Conservation (phyloP, 2,113 vertebrate species). For the Pseudopodoces humilis region DNA sequence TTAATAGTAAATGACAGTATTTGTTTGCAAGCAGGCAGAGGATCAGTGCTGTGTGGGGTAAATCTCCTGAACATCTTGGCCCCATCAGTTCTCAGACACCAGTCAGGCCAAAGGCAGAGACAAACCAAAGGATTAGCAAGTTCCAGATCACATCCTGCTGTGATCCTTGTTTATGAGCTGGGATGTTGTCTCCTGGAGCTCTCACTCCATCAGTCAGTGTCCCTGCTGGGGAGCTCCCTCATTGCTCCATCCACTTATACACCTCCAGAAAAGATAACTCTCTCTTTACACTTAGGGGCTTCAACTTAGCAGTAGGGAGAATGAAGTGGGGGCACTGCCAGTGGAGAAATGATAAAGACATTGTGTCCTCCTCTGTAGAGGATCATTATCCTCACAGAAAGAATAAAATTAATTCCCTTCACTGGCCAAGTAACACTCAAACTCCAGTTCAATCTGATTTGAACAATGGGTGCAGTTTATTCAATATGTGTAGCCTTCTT, state of each 20-base stretch:
- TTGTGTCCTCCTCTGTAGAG: background rate
- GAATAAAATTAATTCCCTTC: slow-evolving; percentile 8
- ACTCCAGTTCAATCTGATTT: slow-evolving; percentile 11
- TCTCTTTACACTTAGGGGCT: background rate
- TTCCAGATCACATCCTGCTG: background rate
- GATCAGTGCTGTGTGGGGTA: background rate
- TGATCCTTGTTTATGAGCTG: background rate
- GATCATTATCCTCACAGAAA: background rate
- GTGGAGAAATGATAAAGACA: background rate
- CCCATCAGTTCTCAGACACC: background rate
- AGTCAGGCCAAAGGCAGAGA: background rate
- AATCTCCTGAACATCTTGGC: background rate
- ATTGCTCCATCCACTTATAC: background rate
- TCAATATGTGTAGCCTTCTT: background rate
- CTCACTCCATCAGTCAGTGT: background rate
- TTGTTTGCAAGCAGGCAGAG: background rate
- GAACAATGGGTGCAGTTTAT: slow-evolving; percentile 32
- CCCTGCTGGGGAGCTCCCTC: background rate
- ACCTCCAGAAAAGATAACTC: background rate
- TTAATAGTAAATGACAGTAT: background rate
- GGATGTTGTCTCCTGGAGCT: background rate
- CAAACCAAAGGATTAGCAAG: background rate
- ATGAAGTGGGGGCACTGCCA: background rate
- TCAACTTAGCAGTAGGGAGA: background rate
- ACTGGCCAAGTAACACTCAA: background rate